Evolutionary conservation across 1,140 invertebrate genomes (phyloP), one percentile per base, ranked within the genome.

Genomic region (Chionoecetes opilio): DNA sequence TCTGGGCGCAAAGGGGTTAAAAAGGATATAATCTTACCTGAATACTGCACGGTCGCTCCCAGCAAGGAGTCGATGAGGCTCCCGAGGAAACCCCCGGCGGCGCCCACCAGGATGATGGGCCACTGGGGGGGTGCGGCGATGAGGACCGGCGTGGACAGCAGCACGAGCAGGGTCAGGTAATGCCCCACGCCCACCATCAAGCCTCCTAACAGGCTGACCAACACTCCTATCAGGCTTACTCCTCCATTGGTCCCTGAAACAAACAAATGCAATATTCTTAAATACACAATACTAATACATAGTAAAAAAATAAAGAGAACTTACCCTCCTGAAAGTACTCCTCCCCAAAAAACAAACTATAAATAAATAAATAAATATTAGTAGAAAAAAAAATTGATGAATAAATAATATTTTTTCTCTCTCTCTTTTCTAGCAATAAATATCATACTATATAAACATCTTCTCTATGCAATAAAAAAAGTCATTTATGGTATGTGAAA

Each of bases 1-100:
- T n/a, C n/a, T n/a, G n/a, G n/a, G n/a, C n/a, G n/a, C n/a, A n/a
- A n/a, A n/a, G n/a, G n/a, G n/a, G n/a, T n/a, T n/a, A n/a, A n/a
- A n/a, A n/a, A n/a, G 9, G 63, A 21, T n/a, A 75, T n/a, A 3
- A 75, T n/a, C 85, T 90, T 82, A 96, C 96, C 96, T 87, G 96
- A 96, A 85, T 91, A 96, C 94, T 96, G 96, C 91, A 96, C 63
- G 75, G 96, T 96, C 26, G 98, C 99, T 46, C 99, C 99, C 84
- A 99, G 97, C 26, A 99, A 93, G 0, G 99, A 99, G 97, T 99
- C 99, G 84, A 99, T 97, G 8, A 99, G 93, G 86, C 98, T 99
- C 3, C 99, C 99, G 53, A 98, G 96, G 5, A 99, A 97, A 9
- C 99, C 99, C 86, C 97, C 98, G 63, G 98, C 96, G 6, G 97